These are phyloP conservation scores for Ibidorhyncha struthersii DNA, from an alignment of 2,113 vertebrate species.

Conservation along the genomic window DNA sequence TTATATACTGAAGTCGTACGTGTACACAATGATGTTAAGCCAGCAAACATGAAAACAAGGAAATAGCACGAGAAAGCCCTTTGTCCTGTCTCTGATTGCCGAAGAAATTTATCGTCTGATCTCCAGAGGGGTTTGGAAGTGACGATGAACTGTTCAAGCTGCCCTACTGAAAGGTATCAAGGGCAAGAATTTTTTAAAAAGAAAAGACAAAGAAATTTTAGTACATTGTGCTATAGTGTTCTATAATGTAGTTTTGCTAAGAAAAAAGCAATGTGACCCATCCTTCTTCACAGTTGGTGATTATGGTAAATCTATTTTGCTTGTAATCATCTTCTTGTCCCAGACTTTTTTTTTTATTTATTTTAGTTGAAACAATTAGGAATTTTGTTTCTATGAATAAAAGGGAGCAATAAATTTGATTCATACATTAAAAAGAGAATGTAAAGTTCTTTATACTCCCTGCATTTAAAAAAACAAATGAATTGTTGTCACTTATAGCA, in stretches of 20 bases:
- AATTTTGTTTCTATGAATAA: slow-evolving; percentile 45
- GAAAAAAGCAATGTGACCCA: slow-evolving; percentile 53
- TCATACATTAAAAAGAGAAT: slow-evolving; percentile 58
- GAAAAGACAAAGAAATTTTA: slow-evolving; percentile 64
- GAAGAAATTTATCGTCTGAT: slow-evolving; percentile 71
- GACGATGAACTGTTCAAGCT: slow-evolving; percentile 71
- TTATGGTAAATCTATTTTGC: slow-evolving; percentile 59
- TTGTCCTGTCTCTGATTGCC: slow-evolving; percentile 65
- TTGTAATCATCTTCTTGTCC: slow-evolving; percentile 57
- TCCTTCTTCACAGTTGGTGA: slow-evolving; percentile 46
- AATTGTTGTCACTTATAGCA: slow-evolving; percentile 26
- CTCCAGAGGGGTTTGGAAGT: slow-evolving; percentile 73
- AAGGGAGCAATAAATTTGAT: slow-evolving; percentile 68
- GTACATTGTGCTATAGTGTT: slow-evolving; percentile 62
- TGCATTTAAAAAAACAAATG: slow-evolving; percentile 45
- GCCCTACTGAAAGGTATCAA: slow-evolving; percentile 72
- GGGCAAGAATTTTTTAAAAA: slow-evolving; percentile 58
- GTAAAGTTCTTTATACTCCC: slow-evolving; percentile 74
- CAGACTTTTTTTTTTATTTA: slow-evolving; percentile 54
- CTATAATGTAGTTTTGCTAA: slow-evolving; percentile 55
- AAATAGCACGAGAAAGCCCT: slow-evolving; percentile 79
- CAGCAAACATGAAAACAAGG: slow-evolving; percentile 72
- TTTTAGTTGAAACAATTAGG: slow-evolving; percentile 54
- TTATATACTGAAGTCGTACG: slow-evolving; percentile 70
- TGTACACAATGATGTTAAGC: slow-evolving; percentile 72